A percentile compares a stretch with the other conserved stretches of the same genome.
Evolutionary conservation across 1,140 invertebrate species (phyloP).

Genomic region (Halictus rubicundus): DNA sequence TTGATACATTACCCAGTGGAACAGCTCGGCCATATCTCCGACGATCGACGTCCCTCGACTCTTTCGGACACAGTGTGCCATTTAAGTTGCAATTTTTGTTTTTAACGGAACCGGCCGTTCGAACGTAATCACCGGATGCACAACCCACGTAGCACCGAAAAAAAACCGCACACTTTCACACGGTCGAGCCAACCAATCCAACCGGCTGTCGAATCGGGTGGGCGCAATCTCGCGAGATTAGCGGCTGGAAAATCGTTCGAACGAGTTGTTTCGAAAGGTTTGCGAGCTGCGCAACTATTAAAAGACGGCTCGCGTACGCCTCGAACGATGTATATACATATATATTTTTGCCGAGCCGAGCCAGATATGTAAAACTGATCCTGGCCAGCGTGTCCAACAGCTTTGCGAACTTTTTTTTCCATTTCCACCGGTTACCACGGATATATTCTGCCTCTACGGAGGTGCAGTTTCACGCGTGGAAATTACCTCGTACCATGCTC

Average conservation of each 20-base stretch:
- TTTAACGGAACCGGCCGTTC: background rate
- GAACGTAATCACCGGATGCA: background rate
- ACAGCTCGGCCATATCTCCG: background rate
- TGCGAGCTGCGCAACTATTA: background rate
- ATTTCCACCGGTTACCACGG: background rate
- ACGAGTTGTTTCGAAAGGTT: constrained; percentile 7
- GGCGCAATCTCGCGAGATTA: constrained; percentile 28
- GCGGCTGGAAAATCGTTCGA: background rate
- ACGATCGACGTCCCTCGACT: too few species aligned
- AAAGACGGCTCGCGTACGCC: constrained; percentile 5
- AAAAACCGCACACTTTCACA: too few species aligned
- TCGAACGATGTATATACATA: too few species aligned
- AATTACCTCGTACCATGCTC: constrained; percentile 12
- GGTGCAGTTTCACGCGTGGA: constrained; percentile 6
- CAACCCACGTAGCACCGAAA: too few species aligned
- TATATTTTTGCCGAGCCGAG: background rate
- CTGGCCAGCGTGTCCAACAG: constrained; percentile 18
- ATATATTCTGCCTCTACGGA: background rate
- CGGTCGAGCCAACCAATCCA: background rate
- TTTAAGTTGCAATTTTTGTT: background rate
- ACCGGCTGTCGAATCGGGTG: background rate
- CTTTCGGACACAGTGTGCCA: too few species aligned
- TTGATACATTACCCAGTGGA: background rate
- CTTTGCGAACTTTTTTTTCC: background rate
- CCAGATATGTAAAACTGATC: constrained; percentile 27